Conservation (phyloP, 2,888 invertebrate genomes). For the Apamea anceps region DNA sequence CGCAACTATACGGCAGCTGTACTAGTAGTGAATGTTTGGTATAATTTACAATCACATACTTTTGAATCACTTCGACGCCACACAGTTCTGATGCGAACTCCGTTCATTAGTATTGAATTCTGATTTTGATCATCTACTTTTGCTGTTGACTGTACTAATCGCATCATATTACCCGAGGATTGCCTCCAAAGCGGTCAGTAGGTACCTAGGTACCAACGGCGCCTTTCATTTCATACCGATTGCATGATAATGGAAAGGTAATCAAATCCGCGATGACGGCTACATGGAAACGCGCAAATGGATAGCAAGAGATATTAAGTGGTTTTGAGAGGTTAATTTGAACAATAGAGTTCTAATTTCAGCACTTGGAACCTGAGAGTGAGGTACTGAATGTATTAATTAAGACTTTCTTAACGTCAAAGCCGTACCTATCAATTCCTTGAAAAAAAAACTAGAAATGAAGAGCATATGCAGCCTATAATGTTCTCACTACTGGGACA, state of each 20-base stretch:
- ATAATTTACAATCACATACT: too few relatives aligned
- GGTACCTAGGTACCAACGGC: constrained; percentile 36
- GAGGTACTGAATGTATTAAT: constrained; percentile 9
- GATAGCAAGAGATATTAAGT: constrained; percentile 50
- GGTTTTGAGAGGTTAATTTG: constrained; percentile 34
- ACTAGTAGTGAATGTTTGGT: too few relatives aligned
- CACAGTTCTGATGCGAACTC: too few relatives aligned
- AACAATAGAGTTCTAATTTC: constrained; percentile 49
- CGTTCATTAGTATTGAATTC: too few relatives aligned
- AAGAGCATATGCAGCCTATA: background rate
- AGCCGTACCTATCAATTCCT: background rate
- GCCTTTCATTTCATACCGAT: constrained; percentile 74
- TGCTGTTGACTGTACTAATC: too few relatives aligned
- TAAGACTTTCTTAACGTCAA: constrained; percentile 29
- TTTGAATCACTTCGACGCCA: too few relatives aligned
- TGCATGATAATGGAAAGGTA: constrained; percentile 79
- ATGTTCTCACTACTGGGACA: background rate
- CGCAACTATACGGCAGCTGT: too few relatives aligned
- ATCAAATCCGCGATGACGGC: constrained; percentile 72
- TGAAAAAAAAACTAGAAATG: background rate
- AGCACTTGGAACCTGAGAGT: background rate
- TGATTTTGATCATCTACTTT: too few relatives aligned
- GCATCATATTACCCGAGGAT: constrained; percentile 64
- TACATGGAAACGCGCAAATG: constrained; percentile 64
- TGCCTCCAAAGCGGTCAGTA: constrained; percentile 53